Conservation (phyloP, 2,113 vertebrate genomes). For the Ciconia boyciana region DNA sequence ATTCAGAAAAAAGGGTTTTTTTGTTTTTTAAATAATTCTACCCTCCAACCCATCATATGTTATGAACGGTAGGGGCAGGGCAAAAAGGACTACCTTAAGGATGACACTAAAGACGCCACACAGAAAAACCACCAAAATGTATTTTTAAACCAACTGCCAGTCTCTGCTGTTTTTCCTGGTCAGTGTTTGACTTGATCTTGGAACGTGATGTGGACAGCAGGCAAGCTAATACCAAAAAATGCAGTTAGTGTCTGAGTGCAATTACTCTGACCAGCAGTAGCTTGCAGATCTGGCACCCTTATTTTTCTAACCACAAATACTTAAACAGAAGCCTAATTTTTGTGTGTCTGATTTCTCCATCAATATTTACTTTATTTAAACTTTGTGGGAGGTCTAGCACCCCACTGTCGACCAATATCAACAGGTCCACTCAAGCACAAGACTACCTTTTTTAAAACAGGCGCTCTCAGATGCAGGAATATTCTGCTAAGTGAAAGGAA, state of each 20-base stretch:
- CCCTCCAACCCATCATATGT: neutral
- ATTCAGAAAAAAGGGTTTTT: neutral
- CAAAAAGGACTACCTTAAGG: neutral
- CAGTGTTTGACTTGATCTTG: neutral
- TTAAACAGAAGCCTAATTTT: conserved; percentile 57
- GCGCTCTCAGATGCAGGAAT: neutral
- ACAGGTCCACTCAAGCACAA: conserved; percentile 16
- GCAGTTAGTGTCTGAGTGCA: conserved; percentile 32
- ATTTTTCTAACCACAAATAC: conserved; percentile 58
- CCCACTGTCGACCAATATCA: conserved; percentile 2
- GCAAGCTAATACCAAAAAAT: conserved; percentile 40
- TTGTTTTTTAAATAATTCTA: neutral
- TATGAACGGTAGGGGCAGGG: neutral
- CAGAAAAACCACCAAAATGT: neutral
- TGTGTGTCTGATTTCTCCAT: conserved; percentile 38
- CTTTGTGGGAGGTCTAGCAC: conserved; percentile 28
- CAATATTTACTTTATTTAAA: conserved; percentile 65
- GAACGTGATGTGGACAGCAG: conserved; percentile 2
- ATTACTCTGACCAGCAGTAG: conserved; percentile 35
- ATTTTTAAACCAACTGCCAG: conserved; percentile 6
- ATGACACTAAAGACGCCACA: neutral
- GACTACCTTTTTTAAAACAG: conserved; percentile 29
- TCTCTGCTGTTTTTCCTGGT: neutral
- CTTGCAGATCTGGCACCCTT: conserved; percentile 40
- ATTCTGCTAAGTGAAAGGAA: conserved; percentile 15